A percentile compares a stretch with the other conserved stretches of the same genome.
phyloP scores from a whole-genome alignment of 2,113 vertebrate genomes.

The Dipodomys spectabilis region DNA sequence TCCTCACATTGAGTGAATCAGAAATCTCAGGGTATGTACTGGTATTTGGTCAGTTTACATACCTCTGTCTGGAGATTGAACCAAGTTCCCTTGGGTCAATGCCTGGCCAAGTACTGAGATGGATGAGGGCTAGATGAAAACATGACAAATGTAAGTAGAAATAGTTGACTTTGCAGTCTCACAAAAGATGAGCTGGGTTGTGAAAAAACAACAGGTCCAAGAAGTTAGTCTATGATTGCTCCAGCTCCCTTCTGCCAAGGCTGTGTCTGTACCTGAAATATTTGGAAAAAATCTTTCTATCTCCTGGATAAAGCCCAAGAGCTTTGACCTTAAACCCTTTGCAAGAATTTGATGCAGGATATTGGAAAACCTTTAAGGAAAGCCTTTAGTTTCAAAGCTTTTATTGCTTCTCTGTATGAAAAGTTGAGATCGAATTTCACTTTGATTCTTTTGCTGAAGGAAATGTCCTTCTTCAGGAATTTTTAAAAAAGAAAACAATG shows the following conservation, averaged over 20 bases:
- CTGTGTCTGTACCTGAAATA: background rate
- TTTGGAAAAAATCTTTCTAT: background rate
- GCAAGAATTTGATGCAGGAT: slow-evolving; percentile 53
- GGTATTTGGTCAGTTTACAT: background rate
- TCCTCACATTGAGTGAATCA: background rate
- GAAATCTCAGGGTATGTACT: background rate
- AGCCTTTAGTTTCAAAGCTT: slow-evolving; percentile 63
- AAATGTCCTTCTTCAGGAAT: background rate
- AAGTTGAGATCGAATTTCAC: slow-evolving; percentile 42
- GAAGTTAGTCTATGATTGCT: background rate
- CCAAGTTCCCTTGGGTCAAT: background rate
- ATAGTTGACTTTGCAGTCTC: background rate
- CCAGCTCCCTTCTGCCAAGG: background rate
- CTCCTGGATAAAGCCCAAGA: slow-evolving; percentile 39
- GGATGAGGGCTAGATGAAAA: background rate
- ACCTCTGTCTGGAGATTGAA: background rate
- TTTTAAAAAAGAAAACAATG: background rate
- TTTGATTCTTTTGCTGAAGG: slow-evolving; percentile 55
- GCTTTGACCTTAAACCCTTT: slow-evolving; percentile 18
- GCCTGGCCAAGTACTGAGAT: background rate
- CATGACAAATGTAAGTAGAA: background rate
- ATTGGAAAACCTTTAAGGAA: slow-evolving; percentile 53
- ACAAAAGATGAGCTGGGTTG: background rate
- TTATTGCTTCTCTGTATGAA: slow-evolving; percentile 28
- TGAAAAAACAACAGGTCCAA: background rate